Base-by-base conservation (phyloP, 2,888 invertebrate species). In the Acholoe squamosa region DNA sequence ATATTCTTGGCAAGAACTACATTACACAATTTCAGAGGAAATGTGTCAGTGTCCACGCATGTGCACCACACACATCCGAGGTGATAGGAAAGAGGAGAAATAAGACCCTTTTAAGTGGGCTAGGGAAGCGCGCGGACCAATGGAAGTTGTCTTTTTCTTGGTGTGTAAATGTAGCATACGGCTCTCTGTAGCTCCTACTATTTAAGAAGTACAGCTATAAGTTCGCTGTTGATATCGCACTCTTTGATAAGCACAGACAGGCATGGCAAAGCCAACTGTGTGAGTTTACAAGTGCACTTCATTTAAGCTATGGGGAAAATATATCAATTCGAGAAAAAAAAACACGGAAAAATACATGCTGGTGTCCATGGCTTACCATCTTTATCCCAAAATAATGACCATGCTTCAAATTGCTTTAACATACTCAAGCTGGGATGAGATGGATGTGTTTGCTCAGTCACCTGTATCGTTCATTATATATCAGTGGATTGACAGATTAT, bases 161-260 rank as follows among this genome's bases (percentile, higher is more conserved):
- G n/a, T n/a, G n/a, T n/a, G n/a, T n/a, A n/a, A n/a, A 61, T 61
- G 61, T 61, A n/a, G 61, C 61, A 61, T n/a, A 61, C 61, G 61
- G 61, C 61, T 61, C 61, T 61, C 19, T 61, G 71, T 71, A 71
- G 28, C 28, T 71, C 16, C 71, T 28, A 71, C 28, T 28, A 25
- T 25, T 71, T 5, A 71, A 28, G 71, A 28, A 71, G 71, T 71
- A 80, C 80, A 80, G 33, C 80, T 80, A 80, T 80, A 34, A 34
- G 80, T 80, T 43, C 16, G 80, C 43, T 33, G 10, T 76, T 76
- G 1, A 76, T 76, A 14, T 76, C 31, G 76, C 76, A 76, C 31
- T 76, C n/a, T 31, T 25, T 31, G 31, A 31, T 76, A 25, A 5
- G 61, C 61, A 61, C 61, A 61, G 61, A 22, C 25, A n/a, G 61